phyloP scores from a whole-genome alignment of 2,113 vertebrate genomes.

The Sceloporus undulatus region DNA sequence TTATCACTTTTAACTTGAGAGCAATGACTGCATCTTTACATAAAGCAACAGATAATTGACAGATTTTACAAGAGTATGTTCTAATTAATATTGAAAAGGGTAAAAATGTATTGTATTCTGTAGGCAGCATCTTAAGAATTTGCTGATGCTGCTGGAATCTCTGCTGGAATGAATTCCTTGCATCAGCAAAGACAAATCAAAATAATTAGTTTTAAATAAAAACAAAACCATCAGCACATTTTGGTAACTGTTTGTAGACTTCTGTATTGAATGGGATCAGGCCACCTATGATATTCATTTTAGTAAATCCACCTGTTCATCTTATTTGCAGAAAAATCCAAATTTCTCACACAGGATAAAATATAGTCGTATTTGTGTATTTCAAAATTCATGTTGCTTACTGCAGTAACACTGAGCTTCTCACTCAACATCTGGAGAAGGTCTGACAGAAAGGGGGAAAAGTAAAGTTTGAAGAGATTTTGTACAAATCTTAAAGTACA shows the following conservation, averaged over 20 bases:
- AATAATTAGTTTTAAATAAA: constrained; percentile 67
- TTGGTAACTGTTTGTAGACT: constrained; percentile 36
- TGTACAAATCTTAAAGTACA: background rate
- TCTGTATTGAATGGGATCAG: constrained; percentile 49
- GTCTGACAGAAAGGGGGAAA: background rate
- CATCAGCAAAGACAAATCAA: constrained; percentile 65
- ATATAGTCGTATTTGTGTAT: background rate
- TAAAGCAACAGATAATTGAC: constrained; percentile 60
- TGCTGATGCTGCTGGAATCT: constrained; percentile 66
- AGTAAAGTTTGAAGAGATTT: background rate
- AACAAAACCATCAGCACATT: constrained; percentile 49
- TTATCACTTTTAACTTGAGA: constrained; percentile 57
- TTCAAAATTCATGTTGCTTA: background rate
- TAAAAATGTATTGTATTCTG: constrained; percentile 46
- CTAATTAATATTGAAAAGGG: constrained; percentile 62
- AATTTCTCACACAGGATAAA: background rate
- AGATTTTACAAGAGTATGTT: constrained; percentile 56
- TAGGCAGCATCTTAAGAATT: constrained; percentile 56
- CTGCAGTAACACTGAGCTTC: background rate
- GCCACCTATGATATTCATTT: background rate
- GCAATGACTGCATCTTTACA: constrained; percentile 49
- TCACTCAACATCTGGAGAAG: background rate
- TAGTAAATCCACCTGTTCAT: background rate
- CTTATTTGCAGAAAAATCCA: constrained; percentile 20
- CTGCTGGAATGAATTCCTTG: constrained; percentile 64